phyloP scores from a whole-genome alignment of 2,888 invertebrate genomes.

The Ptychoptera albimana region DNA sequence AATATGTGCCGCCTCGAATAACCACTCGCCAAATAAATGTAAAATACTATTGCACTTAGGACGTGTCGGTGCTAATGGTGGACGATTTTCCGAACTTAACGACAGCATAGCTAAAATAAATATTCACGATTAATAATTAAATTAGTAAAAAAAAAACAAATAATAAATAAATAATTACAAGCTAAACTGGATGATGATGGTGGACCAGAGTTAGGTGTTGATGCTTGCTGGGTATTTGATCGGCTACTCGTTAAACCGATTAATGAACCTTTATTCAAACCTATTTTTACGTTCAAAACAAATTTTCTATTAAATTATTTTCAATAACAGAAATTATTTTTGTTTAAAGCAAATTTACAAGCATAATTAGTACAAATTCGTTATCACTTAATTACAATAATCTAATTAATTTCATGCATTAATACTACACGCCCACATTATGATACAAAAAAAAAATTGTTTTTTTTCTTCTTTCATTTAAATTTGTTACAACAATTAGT shows the following conservation, averaged over 20 bases:
- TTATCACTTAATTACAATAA: no score
- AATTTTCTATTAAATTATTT: conserved; percentile 3
- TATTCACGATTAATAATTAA: conserved; percentile 5
- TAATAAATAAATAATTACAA: conserved; percentile 33
- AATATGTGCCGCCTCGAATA: conserved; percentile 88
- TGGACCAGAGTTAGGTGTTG: conserved; percentile 55
- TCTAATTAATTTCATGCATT: no score
- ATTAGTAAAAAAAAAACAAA: conserved; percentile 8
- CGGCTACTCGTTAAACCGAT: conserved; percentile 64
- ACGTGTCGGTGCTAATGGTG: conserved; percentile 54
- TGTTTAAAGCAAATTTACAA: not conserved
- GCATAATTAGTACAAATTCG: no score
- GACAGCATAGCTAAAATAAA: conserved; percentile 40
- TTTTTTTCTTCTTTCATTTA: no score
- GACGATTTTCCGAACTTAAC: conserved; percentile 41
- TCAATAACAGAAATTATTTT: conserved; percentile 3
- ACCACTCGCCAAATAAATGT: conserved; percentile 91
- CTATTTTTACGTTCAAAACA: conserved; percentile 31
- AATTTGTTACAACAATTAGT: no score
- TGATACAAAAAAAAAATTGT: no score
- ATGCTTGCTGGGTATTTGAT: conserved; percentile 45
- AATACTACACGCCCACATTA: no score
- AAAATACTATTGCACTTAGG: conserved; percentile 91
- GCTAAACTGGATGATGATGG: conserved; percentile 48
- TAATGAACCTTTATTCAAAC: conserved; percentile 63